Evolutionary conservation across 2,888 invertebrate species (phyloP), one percentile per base, ranked within the genome.

Genomic region (Rambutsinella grinnellia): DNA sequence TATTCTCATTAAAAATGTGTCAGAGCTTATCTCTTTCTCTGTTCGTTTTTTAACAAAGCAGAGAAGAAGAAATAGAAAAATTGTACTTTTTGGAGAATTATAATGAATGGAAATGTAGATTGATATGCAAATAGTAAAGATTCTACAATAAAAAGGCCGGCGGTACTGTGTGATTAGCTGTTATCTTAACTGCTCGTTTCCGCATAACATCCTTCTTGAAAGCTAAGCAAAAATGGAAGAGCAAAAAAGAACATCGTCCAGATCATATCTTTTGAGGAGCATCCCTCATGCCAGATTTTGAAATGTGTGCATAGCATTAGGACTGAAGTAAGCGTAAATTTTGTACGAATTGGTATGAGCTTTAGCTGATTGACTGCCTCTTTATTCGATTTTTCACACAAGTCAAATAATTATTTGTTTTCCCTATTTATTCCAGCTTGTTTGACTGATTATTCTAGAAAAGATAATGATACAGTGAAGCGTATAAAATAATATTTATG

Each of bases 111-210:
- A 62, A 70, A 62, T 46, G 53, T 66, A 17, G n/a, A 19, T 61
- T 49, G 23, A 46, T 23, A 65, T 36, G 23, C 47, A 53, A 53
- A 65, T 54, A 36, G n/a, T n/a, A 5, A 13, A 36, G 36, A 36
- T 13, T 5, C 36, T 36, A 36, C 36, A 5, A 36, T 13, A 36
- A 46, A 23, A 47, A 24, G 24, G 62, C 23, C 56, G 57, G 65
- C 54, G 23, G 54, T 21, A 54, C 5, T 28, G 10, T 49, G 63
- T 65, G 71, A 72, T 72, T 63, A 58, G 26, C 28, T 65, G 47
- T 65, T 72, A 72, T 72, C 72, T 72, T 72, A 72, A 72, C 72
- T 57, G 49, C 72, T 65, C 49, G 63, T 63, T 72, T 72, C 72
- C 72, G 36, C 46, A 27, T 57, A 72, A 65, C 72, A 72, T 72